phyloP scores from a whole-genome alignment of 2,113 vertebrate genomes.

The Ictidomys tridecemlineatus region DNA sequence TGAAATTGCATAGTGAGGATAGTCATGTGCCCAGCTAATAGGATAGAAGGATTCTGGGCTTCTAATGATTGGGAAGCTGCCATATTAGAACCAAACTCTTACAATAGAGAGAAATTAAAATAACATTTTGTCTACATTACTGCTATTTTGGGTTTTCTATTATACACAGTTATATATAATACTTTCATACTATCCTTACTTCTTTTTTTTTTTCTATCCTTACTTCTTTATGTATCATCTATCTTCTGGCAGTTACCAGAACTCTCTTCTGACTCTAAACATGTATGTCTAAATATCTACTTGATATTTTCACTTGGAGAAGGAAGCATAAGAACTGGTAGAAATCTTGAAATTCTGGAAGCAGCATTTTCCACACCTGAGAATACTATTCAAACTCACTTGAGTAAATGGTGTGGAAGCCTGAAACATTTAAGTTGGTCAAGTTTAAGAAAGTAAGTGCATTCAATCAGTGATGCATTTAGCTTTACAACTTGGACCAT shows the following conservation, averaged over 20 bases:
- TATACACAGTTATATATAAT: neutral
- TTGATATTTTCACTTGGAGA: neutral
- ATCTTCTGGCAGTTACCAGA: neutral
- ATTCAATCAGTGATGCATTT: neutral
- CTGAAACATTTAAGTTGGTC: neutral
- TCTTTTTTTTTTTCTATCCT: neutral
- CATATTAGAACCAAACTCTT: neutral
- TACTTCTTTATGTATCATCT: neutral
- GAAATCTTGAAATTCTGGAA: neutral
- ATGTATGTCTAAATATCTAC: neutral
- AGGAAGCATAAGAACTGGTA: neutral
- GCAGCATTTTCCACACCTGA: neutral
- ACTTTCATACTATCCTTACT: neutral
- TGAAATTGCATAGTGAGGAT: neutral
- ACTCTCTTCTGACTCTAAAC: neutral
- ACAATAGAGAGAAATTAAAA: neutral
- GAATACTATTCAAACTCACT: neutral
- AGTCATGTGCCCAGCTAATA: neutral
- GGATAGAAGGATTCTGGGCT: neutral
- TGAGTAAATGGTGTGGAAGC: neutral
- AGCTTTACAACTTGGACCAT: neutral
- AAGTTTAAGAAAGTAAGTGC: neutral
- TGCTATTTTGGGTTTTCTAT: neutral
- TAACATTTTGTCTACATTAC: neutral
- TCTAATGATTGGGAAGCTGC: neutral